phyloP scores from a whole-genome alignment of 2,113 vertebrate genomes.

The Oryctolagus cuniculus region mOryCun1.1 NC_091449.1:21143501-21144000 shows the following conservation, averaged over 20 bases:
- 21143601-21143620: too few species aligned
- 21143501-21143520: too few species aligned
- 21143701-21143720: slow-evolving; percentile 5
- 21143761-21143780: not conserved
- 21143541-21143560: too few species aligned
- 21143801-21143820: not conserved
- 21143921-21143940: not conserved
- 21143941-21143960: not conserved
- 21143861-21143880: not conserved
- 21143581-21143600: too few species aligned
- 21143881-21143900: too few species aligned
- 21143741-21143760: not conserved
- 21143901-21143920: not conserved
- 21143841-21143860: not conserved
- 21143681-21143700: not conserved
- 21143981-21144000: too few species aligned
- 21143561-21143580: too few species aligned
- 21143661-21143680: not conserved
- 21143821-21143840: not conserved
- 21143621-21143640: too few species aligned
- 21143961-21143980: not conserved
- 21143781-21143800: not conserved
- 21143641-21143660: too few species aligned
- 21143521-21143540: too few species aligned
- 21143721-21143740: not conserved